Evolutionary conservation across 2,888 invertebrate genomes (phyloP).

Genomic region (Plebejus argus): DNA sequence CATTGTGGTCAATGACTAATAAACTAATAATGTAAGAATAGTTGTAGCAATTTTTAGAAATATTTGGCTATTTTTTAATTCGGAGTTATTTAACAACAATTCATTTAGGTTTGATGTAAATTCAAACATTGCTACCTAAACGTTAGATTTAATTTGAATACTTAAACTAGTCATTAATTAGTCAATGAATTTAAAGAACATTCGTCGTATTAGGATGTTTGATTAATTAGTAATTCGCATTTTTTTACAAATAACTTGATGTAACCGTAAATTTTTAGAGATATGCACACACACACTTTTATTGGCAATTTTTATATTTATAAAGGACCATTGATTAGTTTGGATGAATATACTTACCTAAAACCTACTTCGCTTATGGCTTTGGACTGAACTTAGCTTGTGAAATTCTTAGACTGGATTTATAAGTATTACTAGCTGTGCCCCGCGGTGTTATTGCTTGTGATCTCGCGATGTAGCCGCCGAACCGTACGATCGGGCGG

Average conservation of each 20-base stretch:
- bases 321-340: no score
- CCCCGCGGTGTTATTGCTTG: no score
- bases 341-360: background rate
- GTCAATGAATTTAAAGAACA: background rate
- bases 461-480: no score
- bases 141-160: background rate
- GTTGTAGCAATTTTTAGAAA: no score
- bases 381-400: background rate
- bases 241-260: background rate
- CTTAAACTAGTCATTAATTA: background rate
- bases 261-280: background rate
- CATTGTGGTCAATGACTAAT: no score
- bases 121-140: background rate
- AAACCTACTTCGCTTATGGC: background rate
- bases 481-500: no score
- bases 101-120: background rate
- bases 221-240: background rate
- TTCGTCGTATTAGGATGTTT: background rate
- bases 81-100: background rate
- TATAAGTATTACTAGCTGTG: no score
- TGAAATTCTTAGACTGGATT: background rate
- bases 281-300: no score
- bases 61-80: no score
- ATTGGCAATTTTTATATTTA: no score
- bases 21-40: no score